phyloP scores from a whole-genome alignment of 92 coral and sea anemone species.

The Virgularia gustaviana region DNA sequence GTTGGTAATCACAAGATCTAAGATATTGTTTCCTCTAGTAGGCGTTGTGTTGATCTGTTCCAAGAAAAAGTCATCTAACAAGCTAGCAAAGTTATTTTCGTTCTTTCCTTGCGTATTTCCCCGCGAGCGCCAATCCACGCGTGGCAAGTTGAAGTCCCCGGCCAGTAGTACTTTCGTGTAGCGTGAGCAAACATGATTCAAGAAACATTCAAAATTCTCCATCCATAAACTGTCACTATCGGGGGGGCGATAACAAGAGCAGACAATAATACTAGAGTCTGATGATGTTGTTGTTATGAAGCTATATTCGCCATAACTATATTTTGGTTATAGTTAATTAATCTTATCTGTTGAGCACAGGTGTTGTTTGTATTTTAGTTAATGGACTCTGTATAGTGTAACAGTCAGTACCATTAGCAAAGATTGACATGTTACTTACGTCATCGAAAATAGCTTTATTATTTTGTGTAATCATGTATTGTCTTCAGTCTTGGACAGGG shows the following conservation, averaged over 20 bases:
- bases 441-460: no score
- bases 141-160: constrained; percentile 37
- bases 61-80: constrained; percentile 35
- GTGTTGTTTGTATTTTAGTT: no score
- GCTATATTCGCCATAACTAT: no score
- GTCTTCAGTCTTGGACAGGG: no score
- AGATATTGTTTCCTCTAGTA: constrained; percentile 43
- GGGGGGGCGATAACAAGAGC: constrained; percentile 44
- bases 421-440: no score
- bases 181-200: constrained; percentile 16
- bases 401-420: no score
- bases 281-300: constrained; percentile 28
- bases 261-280: constrained; percentile 15
- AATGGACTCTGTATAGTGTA: no score
- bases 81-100: constrained; percentile 23
- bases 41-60: constrained; percentile 41
- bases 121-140: background rate
- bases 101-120: constrained; percentile 16
- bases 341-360: no score
- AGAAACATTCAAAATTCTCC: constrained; percentile 24
- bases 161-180: constrained; percentile 25
- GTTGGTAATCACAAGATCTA: constrained; percentile 48
- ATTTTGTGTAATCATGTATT: no score
- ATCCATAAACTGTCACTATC: constrained; percentile 18
- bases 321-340: no score